Percentiles rank a stretch among this genome's conserved stretches.
phyloP scores from a whole-genome alignment of 2,797 vertebrate species.

The Bradypus variegatus region DNA sequence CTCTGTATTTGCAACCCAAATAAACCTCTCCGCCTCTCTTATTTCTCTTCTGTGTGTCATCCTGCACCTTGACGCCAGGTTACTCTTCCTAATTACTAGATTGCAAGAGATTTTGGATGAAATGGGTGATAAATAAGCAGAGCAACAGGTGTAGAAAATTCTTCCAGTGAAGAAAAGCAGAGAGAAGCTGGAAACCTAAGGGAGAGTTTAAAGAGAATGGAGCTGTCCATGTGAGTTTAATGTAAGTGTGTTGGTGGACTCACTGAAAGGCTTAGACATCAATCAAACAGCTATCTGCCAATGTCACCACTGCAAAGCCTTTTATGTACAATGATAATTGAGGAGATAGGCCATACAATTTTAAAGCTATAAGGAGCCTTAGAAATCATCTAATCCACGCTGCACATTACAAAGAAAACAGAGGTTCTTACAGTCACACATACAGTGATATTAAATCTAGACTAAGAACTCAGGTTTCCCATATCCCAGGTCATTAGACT shows the following conservation, averaged over 20 bases:
- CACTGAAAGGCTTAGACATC: not conserved
- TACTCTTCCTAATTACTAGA: not conserved
- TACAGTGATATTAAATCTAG: not conserved
- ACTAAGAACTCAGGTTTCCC: not conserved
- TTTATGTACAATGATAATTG: not conserved
- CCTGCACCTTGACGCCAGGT: not conserved
- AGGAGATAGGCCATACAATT: not conserved
- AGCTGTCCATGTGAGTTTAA: not conserved
- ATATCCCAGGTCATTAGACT: not conserved
- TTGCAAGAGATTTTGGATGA: slow-evolving; percentile 19
- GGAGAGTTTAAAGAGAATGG: not conserved
- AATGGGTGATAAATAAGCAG: not conserved
- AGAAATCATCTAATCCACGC: not conserved
- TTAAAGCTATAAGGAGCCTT: not conserved
- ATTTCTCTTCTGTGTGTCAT: not conserved
- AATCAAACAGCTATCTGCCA: not conserved
- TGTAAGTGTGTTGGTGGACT: not conserved
- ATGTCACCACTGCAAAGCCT: not conserved
- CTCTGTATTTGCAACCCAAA: not conserved
- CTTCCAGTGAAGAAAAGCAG: not conserved
- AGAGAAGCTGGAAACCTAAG: not conserved
- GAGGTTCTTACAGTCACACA: not conserved
- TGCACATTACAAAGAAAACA: not conserved
- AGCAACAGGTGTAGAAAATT: not conserved
- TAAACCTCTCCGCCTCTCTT: not conserved